phyloP scores from a whole-genome alignment of 2,888 invertebrate species.

The Athalia rosae region DNA sequence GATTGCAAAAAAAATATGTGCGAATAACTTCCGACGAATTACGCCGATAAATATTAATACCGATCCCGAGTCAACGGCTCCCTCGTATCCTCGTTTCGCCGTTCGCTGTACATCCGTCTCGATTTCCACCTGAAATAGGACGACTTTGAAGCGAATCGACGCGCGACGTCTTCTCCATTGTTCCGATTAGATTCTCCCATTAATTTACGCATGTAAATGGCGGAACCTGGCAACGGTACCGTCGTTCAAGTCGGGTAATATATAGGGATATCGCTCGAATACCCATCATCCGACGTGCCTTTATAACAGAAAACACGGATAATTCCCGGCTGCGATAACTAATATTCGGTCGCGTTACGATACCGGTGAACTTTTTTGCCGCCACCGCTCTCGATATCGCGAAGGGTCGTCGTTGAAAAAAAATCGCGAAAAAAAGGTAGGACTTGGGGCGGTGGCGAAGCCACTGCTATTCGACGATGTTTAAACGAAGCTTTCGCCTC shows the following conservation, averaged over 20 bases:
- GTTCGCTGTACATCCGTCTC: neutral
- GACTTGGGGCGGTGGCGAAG: neutral
- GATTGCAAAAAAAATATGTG: conserved; percentile 8
- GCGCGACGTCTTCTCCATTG: neutral
- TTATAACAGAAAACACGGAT: neutral
- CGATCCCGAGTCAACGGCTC: neutral
- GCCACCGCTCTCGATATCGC: no score
- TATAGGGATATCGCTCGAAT: no score
- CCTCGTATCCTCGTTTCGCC: neutral
- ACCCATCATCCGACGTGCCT: neutral
- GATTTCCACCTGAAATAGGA: conserved; percentile 3
- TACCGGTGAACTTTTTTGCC: no score
- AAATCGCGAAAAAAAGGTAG: neutral
- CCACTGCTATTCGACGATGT: conserved; percentile 3
- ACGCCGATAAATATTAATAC: neutral
- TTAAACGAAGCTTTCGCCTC: neutral
- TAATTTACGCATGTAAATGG: no score
- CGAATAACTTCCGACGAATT: conserved; percentile 13
- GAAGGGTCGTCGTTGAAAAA: neutral
- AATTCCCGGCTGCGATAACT: no score
- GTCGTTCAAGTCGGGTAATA: no score
- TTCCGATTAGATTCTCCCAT: neutral
- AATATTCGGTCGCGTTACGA: no score
- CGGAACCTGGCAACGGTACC: no score
- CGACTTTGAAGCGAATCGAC: neutral